Percentiles rank a stretch among this genome's conserved stretches.
Conservation (phyloP, 2,888 invertebrate species). For the Drosophila lacicola region DNA sequence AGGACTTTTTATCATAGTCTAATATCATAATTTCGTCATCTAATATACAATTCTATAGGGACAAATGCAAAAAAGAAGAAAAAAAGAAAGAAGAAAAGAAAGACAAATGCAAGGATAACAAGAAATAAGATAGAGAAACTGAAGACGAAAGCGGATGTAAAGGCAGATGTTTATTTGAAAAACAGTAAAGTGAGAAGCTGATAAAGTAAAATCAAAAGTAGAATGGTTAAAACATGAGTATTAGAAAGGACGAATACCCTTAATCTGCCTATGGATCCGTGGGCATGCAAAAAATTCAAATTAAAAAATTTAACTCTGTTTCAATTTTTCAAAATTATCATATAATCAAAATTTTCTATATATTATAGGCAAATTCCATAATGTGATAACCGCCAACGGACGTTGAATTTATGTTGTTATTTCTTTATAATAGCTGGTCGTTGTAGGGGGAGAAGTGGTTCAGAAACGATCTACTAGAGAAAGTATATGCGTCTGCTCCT, state of each 20-base stretch:
- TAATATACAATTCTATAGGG: constrained; percentile 19
- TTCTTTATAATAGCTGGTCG: constrained; percentile 31
- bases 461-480: constrained; percentile 97
- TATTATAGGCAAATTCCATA: constrained; percentile 10
- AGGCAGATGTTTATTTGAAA: no score
- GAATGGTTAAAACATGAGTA: no score
- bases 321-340: neutral
- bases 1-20: neutral
- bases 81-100: constrained; percentile 5
- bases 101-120: neutral
- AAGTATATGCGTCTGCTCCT: constrained; percentile 95
- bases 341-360: constrained; percentile 16
- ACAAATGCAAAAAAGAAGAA: constrained; percentile 2
- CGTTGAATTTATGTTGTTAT: constrained; percentile 40
- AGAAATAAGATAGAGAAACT: no score
- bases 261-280: no score
- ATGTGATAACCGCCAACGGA: constrained; percentile 17
- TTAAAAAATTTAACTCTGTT: neutral
- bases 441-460: constrained; percentile 58
- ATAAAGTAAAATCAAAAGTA: no score
- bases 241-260: no score
- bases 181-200: no score
- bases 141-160: no score
- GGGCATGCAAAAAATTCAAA: no score
- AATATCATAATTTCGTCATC: neutral